Base-by-base conservation (phyloP, 2,888 invertebrate species). In the Latheticus oryzae region DNA sequence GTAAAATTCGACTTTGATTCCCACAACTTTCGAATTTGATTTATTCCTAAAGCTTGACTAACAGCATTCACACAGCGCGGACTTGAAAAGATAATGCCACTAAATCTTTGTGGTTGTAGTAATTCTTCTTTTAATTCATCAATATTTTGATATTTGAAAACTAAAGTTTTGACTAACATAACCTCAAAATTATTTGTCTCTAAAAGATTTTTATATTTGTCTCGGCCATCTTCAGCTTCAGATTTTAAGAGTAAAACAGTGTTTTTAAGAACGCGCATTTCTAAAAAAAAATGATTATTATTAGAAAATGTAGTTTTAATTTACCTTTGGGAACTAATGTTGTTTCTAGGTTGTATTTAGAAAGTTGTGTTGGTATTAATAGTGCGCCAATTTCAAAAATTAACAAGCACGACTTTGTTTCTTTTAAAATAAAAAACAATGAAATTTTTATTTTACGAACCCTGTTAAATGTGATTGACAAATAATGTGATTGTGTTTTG, bases 41-140 rank as follows among this genome's bases (percentile, higher is more conserved):
- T 19, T 30, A 72, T 68, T 56, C 75, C 72, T 57, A 80, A 63
- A 7, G 82, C 77, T 63, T 79, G 73, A 28, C 72, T 68, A 1
- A 80, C 77, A 1, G 83, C 83, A 61, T 80, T 76, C 5, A 84
- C 81, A 66, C 83, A 82, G 17, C 85, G 75, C 1, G 84, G 84
- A 68, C 84, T 84, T 1, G 83, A 83, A 50, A 85, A 81, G 2
- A 85, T 77, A 16, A 85, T 69, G 17, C 80, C 85, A 35, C 78
- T 76, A 72, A 81, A 84, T 23, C 76, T 69, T 40, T 79, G 75
- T 9, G 79, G 78, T 28, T 75, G 74, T 45, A 73, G 60, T n/a
- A 85, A 65, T 70, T 80, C 81, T 13, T 72, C 66, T 5, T 63
- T 71, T 50, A 84, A 72, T 52, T 73, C 62, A 1, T 78, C 75